Conservation (phyloP, 1,140 invertebrate genomes). For the Ylistrum balloti region DNA sequence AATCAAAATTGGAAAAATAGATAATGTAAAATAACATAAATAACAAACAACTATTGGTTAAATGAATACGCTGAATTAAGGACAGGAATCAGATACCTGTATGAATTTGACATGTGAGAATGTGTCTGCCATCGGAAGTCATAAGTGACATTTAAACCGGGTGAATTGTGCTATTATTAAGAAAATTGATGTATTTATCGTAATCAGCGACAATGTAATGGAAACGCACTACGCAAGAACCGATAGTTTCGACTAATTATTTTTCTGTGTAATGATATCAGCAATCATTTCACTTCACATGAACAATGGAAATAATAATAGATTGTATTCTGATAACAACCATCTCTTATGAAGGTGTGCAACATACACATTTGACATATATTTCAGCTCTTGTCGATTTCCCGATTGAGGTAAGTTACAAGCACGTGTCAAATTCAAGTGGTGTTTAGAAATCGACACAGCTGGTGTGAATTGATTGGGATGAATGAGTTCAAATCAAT, state of each 20-base stretch:
- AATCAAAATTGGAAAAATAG: too few relatives aligned
- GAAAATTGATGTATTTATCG: background rate
- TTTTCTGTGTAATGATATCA: background rate
- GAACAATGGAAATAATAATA: background rate
- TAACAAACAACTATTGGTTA: too few relatives aligned
- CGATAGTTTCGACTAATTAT: background rate
- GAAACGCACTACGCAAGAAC: background rate
- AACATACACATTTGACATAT: background rate
- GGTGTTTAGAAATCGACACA: slow-evolving; percentile 22
- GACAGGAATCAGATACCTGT: too few relatives aligned
- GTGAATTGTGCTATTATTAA: background rate
- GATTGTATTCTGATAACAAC: background rate
- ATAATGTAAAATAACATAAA: too few relatives aligned
- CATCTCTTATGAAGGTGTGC: background rate
- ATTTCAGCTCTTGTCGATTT: background rate
- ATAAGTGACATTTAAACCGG: background rate
- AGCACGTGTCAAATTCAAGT: slow-evolving; percentile 1
- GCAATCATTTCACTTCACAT: background rate
- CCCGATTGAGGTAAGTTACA: background rate
- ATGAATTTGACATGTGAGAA: background rate
- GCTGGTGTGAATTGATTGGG: slow-evolving; percentile 13
- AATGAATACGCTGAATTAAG: too few relatives aligned
- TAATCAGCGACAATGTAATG: background rate
- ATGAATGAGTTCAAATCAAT: slow-evolving; percentile 9
- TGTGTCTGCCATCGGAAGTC: background rate